A percentile compares a stretch with the other conserved stretches of the same genome.
Evolutionary conservation across 2,113 vertebrate species (phyloP).

Genomic region (Tupaia chinensis): DNA sequence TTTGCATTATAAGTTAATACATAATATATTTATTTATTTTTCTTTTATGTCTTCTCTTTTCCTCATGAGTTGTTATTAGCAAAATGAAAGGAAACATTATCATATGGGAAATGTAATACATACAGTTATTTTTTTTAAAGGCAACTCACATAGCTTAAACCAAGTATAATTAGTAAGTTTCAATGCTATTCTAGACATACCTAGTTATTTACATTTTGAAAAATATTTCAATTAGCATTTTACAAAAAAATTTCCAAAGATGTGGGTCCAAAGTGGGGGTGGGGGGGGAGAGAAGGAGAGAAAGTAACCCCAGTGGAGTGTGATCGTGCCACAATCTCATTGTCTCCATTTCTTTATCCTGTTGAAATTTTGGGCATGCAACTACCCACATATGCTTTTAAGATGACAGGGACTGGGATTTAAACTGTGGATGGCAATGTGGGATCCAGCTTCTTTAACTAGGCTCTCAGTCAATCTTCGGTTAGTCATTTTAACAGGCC

Average conservation of each 20-base stretch:
- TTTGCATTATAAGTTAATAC: not conserved
- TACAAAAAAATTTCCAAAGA: too few species aligned
- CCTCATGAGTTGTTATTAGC: not conserved
- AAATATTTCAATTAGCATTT: constrained; percentile 31
- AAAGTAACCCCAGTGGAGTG: too few species aligned
- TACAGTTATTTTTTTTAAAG: not conserved
- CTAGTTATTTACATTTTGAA: constrained; percentile 3
- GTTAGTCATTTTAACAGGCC: not conserved
- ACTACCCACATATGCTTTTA: too few species aligned
- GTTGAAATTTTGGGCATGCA: too few species aligned
- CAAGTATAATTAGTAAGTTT: not conserved
- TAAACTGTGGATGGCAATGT: too few species aligned
- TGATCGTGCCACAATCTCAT: too few species aligned
- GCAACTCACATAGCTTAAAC: not conserved
- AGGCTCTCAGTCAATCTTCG: not conserved
- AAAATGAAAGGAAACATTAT: constrained; percentile 13
- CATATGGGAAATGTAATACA: not conserved
- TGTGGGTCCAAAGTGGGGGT: too few species aligned
- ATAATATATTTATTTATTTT: not conserved
- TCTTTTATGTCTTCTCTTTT: not conserved
- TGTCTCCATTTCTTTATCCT: too few species aligned
- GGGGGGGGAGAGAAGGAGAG: too few species aligned
- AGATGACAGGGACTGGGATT: too few species aligned
- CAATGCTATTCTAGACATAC: not conserved
- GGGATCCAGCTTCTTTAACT: too few species aligned